A percentile compares a stretch with the other conserved stretches of the same genome.
Evolutionary conservation across 2,113 vertebrate species (phyloP).

Genomic region (Heterotis niloticus): DNA sequence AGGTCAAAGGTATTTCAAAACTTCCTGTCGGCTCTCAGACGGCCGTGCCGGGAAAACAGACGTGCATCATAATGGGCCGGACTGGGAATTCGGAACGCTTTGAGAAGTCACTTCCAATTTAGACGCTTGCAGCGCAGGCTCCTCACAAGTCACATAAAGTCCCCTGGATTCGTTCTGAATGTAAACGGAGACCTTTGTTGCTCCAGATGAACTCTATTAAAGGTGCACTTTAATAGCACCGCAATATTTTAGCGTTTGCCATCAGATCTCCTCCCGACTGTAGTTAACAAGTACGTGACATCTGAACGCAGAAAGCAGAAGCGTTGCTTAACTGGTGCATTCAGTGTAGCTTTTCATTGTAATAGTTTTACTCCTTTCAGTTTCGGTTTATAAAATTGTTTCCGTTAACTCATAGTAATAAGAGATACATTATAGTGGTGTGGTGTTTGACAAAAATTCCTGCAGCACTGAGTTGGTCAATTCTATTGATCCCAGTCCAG

Average conservation of each 20-base stretch:
- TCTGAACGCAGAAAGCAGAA: background rate
- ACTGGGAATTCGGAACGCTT: constrained; percentile 59
- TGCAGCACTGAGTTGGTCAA: too few species aligned
- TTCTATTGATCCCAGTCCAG: too few species aligned
- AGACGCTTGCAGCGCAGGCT: constrained; percentile 57
- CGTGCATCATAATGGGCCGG: constrained; percentile 54
- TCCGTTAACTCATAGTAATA: background rate
- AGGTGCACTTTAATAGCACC: constrained; percentile 53
- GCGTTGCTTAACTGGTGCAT: background rate
- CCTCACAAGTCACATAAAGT: constrained; percentile 61
- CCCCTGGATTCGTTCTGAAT: constrained; percentile 52
- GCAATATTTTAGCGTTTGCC: constrained; percentile 35
- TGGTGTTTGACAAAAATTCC: too few species aligned
- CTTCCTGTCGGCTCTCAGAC: constrained; percentile 39
- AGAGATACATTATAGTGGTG: too few species aligned
- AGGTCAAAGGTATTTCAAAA: constrained; percentile 59
- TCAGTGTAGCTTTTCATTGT: background rate
- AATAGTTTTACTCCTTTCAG: background rate
- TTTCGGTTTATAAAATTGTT: background rate
- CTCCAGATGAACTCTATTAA: constrained; percentile 64
- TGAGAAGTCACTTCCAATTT: constrained; percentile 66
- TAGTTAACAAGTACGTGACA: background rate
- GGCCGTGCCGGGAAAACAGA: constrained; percentile 44
- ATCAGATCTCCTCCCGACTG: background rate
- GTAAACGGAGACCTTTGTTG: constrained; percentile 53